Conservation (phyloP, 2,797 vertebrate species). For the Peromyscus eremicus region DNA sequence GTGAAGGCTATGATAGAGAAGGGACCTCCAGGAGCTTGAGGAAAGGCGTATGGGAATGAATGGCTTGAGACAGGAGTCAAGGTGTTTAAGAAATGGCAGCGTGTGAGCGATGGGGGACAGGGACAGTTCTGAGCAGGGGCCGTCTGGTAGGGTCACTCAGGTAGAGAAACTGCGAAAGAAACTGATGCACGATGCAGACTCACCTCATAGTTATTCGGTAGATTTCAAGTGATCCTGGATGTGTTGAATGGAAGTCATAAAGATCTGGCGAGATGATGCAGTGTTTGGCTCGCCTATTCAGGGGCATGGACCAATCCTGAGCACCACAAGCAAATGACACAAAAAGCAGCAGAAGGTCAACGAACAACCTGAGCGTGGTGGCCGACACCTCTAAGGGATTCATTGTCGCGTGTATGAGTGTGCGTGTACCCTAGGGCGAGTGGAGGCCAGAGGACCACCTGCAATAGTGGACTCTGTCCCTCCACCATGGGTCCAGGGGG, state of each 20-base stretch:
- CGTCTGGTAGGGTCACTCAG: background rate
- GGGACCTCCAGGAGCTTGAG: background rate
- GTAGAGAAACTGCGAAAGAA: background rate
- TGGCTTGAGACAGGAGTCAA: background rate
- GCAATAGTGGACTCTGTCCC: background rate
- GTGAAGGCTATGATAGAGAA: background rate
- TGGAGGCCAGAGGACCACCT: background rate
- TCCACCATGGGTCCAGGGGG: background rate
- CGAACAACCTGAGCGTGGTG: background rate
- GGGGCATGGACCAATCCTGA: background rate
- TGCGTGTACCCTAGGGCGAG: too few species aligned
- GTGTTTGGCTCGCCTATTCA: background rate
- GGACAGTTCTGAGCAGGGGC: background rate
- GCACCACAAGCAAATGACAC: background rate
- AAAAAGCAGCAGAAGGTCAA: background rate
- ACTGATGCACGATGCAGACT: background rate
- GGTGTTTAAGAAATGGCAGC: background rate
- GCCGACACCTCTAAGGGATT: background rate
- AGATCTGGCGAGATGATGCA: background rate
- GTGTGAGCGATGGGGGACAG: background rate
- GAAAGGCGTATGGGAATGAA: background rate
- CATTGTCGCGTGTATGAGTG: background rate
- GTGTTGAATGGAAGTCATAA: constrained; percentile 9
- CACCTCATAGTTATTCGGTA: background rate
- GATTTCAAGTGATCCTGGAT: background rate